A percentile compares a stretch with the other conserved stretches of the same genome.
Conservation (phyloP, 2,113 vertebrate genomes). For the Paraplagusia blochii region DNA sequence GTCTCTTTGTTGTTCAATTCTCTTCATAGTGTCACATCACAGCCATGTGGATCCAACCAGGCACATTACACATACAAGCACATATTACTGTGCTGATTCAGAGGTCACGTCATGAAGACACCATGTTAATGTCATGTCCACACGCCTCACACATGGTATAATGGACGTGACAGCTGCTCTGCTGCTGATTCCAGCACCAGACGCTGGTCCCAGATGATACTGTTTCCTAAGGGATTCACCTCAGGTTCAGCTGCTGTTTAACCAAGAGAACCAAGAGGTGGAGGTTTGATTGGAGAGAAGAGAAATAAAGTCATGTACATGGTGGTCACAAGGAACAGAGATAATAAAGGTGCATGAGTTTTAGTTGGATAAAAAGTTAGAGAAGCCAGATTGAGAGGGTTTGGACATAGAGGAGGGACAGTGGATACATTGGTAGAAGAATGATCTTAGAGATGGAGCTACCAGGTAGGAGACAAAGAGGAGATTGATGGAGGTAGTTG, state of each 20-base stretch:
- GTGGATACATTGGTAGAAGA: no score
- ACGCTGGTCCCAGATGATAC: not conserved
- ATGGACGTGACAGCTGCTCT: slow-evolving; percentile 5
- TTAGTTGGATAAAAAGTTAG: no score
- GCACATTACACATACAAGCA: not conserved
- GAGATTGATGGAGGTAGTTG: no score
- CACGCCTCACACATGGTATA: not conserved
- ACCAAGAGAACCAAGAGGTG: no score
- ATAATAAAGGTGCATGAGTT: no score
- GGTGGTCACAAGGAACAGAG: no score
- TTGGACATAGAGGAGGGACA: no score
- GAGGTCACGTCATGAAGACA: not conserved
- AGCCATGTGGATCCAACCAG: not conserved
- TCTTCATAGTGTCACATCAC: not conserved
- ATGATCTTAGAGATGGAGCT: no score
- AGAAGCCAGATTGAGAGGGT: no score
- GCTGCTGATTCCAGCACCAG: not conserved
- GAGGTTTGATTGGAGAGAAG: no score
- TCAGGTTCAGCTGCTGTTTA: not conserved
- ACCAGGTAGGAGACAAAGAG: no score
- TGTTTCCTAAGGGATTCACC: not conserved
- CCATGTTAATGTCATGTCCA: not conserved
- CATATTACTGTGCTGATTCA: not conserved
- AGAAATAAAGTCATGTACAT: no score
- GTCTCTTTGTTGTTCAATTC: slow-evolving; percentile 34